Conservation (phyloP, 2,113 vertebrate species). For the Pangasianodon hypophthalmus region DNA sequence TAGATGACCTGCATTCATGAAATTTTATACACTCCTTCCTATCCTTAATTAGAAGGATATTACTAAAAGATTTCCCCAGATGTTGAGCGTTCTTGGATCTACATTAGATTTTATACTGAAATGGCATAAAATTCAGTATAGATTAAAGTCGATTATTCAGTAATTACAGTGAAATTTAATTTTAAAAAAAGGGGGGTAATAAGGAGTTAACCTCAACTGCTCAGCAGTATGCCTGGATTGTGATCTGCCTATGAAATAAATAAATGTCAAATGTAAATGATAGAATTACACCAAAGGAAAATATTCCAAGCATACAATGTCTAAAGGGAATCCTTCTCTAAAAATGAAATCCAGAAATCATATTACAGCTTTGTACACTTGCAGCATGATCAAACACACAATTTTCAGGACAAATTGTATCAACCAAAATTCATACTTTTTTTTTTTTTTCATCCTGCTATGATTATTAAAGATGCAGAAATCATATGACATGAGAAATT, state of each 20-base stretch:
- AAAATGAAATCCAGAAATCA: slow-evolving; percentile 1
- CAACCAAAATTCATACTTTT: not conserved
- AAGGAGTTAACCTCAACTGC: not conserved
- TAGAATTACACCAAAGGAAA: not conserved
- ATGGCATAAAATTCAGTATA: not conserved
- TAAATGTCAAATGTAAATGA: not conserved
- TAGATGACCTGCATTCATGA: not conserved
- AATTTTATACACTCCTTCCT: not conserved
- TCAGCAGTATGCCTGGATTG: not conserved
- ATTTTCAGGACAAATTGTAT: not conserved
- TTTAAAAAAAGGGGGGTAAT: too few relatives aligned
- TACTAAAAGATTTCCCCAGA: not conserved
- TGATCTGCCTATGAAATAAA: not conserved
- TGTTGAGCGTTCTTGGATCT: not conserved
- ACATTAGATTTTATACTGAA: too few relatives aligned
- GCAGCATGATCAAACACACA: not conserved
- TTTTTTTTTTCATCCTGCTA: not conserved
- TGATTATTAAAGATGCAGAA: not conserved
- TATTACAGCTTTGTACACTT: not conserved
- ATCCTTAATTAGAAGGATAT: not conserved
- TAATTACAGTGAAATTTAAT: not conserved
- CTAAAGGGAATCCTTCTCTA: not conserved
- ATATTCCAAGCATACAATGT: not conserved
- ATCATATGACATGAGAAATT: not conserved
- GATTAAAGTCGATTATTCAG: not conserved